These are phyloP conservation scores for Axis porcinus DNA, from an alignment of 2,113 vertebrate species.

Conservation along the genomic window DNA sequence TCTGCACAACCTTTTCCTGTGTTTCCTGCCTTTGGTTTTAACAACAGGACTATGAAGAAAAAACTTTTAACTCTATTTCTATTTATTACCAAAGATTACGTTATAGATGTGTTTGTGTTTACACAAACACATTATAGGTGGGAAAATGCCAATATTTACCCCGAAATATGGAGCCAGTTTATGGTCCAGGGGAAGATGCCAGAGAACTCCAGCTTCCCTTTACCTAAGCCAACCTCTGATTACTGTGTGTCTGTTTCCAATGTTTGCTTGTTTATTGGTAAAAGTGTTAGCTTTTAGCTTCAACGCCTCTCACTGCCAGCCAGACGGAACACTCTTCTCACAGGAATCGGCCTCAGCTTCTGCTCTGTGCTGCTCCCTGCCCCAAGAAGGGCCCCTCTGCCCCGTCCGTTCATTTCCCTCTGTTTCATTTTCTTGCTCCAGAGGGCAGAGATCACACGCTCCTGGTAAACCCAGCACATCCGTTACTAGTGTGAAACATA, in stretches of 20 bases:
- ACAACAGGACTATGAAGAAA: neutral
- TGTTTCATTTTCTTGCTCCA: neutral
- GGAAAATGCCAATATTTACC: neutral
- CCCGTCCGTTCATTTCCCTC: neutral
- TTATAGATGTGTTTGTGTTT: neutral
- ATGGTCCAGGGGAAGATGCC: accelerated
- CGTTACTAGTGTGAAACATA: neutral
- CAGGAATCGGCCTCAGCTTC: neutral
- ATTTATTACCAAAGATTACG: neutral
- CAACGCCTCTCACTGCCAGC: neutral
- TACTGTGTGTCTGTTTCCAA: accelerated
- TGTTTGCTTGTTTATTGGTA: neutral
- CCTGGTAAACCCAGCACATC: neutral
- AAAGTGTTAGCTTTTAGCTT: neutral
- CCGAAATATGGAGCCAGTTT: neutral
- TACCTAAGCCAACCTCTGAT: neutral
- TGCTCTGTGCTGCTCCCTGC: neutral
- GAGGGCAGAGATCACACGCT: no score
- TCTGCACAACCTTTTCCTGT: neutral
- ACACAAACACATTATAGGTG: neutral
- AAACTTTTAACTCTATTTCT: neutral
- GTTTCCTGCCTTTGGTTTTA: neutral
- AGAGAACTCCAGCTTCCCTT: neutral
- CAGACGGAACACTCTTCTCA: neutral
- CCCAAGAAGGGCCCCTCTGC: neutral